Percentiles rank a stretch among this genome's conserved stretches.
phyloP scores from a whole-genome alignment of 2,797 vertebrate species.

The Buceros bicornis region DNA sequence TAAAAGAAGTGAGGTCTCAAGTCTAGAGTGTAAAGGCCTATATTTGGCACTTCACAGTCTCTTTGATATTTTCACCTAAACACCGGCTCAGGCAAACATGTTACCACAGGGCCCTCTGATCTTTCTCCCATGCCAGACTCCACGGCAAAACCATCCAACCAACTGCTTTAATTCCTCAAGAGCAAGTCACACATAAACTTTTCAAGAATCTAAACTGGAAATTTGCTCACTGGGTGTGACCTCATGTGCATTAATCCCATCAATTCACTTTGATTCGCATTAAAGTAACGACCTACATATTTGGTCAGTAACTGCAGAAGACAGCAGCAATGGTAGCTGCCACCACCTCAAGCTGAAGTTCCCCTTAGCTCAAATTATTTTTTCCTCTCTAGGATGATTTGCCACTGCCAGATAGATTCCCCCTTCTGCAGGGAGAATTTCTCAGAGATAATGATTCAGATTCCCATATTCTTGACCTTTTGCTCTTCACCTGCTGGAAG shows the following conservation, averaged over 20 bases:
- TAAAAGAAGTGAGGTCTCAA: conserved; percentile 55
- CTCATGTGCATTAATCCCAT: not conserved
- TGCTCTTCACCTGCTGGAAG: conserved; percentile 52
- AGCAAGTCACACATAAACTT: not conserved
- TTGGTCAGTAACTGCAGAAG: not conserved
- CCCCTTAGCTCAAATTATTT: not conserved
- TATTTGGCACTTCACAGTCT: conserved; percentile 37
- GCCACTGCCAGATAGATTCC: not conserved
- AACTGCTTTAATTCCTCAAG: not conserved
- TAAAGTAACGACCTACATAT: not conserved
- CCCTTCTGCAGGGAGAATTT: conserved; percentile 15
- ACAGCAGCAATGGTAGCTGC: not conserved
- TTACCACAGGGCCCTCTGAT: not conserved
- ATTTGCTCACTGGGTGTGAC: not conserved
- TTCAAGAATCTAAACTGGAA: not conserved
- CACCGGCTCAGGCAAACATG: not conserved
- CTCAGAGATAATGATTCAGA: conserved; percentile 49
- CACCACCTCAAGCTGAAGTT: not conserved
- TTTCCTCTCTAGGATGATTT: conserved; percentile 40
- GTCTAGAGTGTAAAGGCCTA: not conserved
- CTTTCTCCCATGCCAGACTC: not conserved
- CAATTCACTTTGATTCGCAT: not conserved
- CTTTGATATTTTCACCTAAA: conserved; percentile 48
- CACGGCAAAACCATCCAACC: not conserved
- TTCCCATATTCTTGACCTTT: conserved; percentile 60